Evolutionary conservation across 2,797 vertebrate species (phyloP).

Genomic region (Dipus sagitta): DNA sequence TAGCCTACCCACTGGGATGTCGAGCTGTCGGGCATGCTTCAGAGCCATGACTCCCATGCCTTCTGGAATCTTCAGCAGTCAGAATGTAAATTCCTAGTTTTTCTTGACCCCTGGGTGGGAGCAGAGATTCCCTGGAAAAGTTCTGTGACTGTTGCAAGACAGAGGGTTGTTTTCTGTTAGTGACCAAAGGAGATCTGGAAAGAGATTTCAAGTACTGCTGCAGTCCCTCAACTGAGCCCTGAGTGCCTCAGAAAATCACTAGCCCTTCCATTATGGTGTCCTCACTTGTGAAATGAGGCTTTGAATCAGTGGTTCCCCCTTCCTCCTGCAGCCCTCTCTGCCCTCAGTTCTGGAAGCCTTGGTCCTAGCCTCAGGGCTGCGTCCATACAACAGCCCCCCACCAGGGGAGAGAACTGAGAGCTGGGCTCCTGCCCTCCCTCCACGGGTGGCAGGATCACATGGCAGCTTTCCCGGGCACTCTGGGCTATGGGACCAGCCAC

Average conservation of each 20-base stretch:
- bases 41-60: background rate
- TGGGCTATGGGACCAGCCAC: background rate
- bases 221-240: too few relatives aligned
- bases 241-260: too few relatives aligned
- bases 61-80: background rate
- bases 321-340: background rate
- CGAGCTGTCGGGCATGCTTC: background rate
- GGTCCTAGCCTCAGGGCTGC: background rate
- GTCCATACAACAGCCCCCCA: too few relatives aligned
- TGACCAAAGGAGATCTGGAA: background rate
- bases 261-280: background rate
- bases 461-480: too few relatives aligned
- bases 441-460: background rate
- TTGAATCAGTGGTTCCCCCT: background rate
- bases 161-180: background rate
- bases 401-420: background rate
- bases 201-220: background rate
- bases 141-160: background rate
- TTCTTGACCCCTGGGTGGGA: background rate
- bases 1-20: background rate
- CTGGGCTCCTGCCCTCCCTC: fast-evolving
- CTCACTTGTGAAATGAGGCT: background rate
- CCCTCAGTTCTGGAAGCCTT: too few relatives aligned
- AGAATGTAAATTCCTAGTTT: background rate
- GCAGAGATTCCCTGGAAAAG: background rate